Evolutionary conservation across 2,888 invertebrate species (phyloP), one percentile per base, ranked within the genome.

Genomic region (Heliconius sara): DNA sequence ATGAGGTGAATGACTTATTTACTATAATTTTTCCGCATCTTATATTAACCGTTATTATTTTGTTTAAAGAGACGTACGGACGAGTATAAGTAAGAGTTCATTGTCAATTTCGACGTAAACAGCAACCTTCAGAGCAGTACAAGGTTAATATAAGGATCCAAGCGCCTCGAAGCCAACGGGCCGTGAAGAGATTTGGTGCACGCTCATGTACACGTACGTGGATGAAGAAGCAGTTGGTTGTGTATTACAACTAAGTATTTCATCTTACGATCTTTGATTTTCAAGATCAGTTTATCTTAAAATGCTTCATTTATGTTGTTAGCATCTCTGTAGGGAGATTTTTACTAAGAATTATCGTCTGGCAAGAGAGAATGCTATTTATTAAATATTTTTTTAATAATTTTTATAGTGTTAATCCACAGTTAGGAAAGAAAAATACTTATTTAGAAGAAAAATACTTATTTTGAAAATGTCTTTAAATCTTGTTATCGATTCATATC

Each of bases 61-160:
- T 39, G 27, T 73, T 73, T 72, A 25, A 43, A 63, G 16, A 34
- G 6, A 47, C 7, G 12, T 10, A 47, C 7, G 22, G 9, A 39
- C 34, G 34, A 9, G 34, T 22, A 12, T 60, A 67, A 72, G 25
- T 60, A 30, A 80, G 77, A 82, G 79, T 76, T 79, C 82, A 83
- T 77, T 81, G 82, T 80, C 79, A 81, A 65, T 67, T 66, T 68
- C 80, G 82, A 82, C 79, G 83, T 72, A 79, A 74, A 34, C 77
- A 73, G 34, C 39, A 66, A n/a, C 57, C 77, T 81, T 79, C 78
- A 77, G 43, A 78, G 52, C 25, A 60, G 43, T 47, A 57, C 83
- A 80, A 83, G 81, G 79, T 74, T 70, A 80, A 75, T 77, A 68
- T 78, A 78, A 80, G 83, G 83, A 80, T 60, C 77, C 77, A 79